Conservation (phyloP, 2,113 vertebrate species). For the Pan troglodytes region NHGRI_mPanTro3-v2.1_pri NC_072412.2:67376001-67376500, state of each 20-base stretch:
- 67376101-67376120: neutral
- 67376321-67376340: neutral
- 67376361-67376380: neutral
- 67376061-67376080: neutral
- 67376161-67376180: neutral
- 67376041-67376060: neutral
- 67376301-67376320: neutral
- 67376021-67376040: neutral
- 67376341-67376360: neutral
- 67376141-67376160: neutral
- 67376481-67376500: neutral
- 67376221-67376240: neutral
- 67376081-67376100: neutral
- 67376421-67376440: neutral
- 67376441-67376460: neutral
- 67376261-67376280: neutral
- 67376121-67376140: neutral
- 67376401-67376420: neutral
- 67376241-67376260: neutral
- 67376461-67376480: neutral
- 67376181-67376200: neutral
- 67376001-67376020: neutral
- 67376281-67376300: neutral
- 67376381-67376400: neutral
- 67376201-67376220: neutral